Evolutionary conservation across 2,888 invertebrate genomes (phyloP).

Genomic region (Sicus ferrugineus): DNA sequence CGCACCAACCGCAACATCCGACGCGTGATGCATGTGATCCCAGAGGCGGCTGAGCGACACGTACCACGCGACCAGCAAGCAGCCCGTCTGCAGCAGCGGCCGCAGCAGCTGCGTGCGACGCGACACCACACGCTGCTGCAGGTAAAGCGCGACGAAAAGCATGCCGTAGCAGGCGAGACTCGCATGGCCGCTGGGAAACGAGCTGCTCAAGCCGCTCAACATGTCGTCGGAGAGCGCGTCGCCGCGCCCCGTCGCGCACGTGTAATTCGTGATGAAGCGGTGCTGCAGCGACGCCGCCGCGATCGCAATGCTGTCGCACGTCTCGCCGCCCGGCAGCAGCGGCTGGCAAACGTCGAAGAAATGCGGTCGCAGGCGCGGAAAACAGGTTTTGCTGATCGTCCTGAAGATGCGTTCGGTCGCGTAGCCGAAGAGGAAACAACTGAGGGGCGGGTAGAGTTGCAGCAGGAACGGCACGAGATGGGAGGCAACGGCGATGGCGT

Average conservation of each 20-base stretch:
- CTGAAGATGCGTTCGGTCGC: conserved; percentile 41
- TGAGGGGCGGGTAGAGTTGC: conserved; percentile 42
- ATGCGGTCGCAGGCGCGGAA: conserved; percentile 50
- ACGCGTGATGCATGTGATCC: conserved; percentile 98
- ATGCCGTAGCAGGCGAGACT: conserved; percentile 48
- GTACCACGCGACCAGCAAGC: conserved; percentile 80
- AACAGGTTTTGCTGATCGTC: conserved; percentile 43
- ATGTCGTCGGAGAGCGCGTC: not conserved
- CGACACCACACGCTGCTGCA: conserved; percentile 38
- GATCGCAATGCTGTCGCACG: conserved; percentile 20
- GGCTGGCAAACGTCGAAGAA: conserved; percentile 49
- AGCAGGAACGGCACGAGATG: conserved; percentile 22
- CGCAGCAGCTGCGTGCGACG: conserved; percentile 17
- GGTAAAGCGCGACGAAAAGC: conserved; percentile 46
- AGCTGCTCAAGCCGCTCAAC: conserved; percentile 40
- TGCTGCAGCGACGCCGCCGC: not conserved
- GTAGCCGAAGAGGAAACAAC: conserved; percentile 47
- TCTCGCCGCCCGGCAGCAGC: conserved; percentile 37
- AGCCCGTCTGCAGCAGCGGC: conserved; percentile 71
- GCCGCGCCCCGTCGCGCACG: not conserved
- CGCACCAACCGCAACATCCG: conserved; percentile 88
- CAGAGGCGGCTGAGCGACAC: conserved; percentile 88
- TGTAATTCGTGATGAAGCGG: not conserved
- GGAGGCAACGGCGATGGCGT: not conserved
- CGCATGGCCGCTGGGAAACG: conserved; percentile 53